Conservation (phyloP, 2,113 vertebrate genomes). For the Fulica atra region DNA sequence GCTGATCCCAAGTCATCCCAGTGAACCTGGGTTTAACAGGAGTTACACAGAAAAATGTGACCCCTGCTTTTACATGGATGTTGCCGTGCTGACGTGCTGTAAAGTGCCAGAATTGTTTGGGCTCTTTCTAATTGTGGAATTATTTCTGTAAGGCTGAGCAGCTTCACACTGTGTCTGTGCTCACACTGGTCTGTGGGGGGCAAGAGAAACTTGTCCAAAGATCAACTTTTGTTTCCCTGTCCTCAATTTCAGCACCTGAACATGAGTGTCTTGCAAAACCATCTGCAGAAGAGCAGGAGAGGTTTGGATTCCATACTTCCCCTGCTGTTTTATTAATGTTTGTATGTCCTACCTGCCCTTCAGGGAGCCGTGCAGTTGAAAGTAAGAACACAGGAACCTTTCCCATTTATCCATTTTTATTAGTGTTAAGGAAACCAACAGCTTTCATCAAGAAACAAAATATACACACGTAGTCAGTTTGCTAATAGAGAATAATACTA, state of each 20-base stretch:
- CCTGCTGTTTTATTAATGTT: not conserved
- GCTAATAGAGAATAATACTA: not conserved
- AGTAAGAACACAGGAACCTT: not conserved
- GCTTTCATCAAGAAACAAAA: slow-evolving; percentile 21
- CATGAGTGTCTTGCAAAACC: not conserved
- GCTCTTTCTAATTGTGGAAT: not conserved
- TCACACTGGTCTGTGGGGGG: not conserved
- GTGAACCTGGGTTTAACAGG: not conserved
- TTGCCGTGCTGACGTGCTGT: not conserved
- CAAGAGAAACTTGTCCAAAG: not conserved
- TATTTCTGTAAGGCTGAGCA: not conserved
- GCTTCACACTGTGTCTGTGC: not conserved
- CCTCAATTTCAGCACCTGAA: not conserved
- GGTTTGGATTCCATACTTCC: not conserved
- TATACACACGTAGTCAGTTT: slow-evolving; percentile 9
- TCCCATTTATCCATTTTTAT: not conserved
- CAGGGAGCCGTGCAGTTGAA: not conserved
- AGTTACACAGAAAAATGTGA: not conserved
- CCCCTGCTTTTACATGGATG: not conserved
- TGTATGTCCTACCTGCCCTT: not conserved
- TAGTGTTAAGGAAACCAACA: slow-evolving; percentile 19
- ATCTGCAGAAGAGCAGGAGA: not conserved
- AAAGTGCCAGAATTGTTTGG: not conserved
- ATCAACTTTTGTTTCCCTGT: not conserved
- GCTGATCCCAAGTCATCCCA: not conserved